Percentiles rank a stretch among this genome's conserved stretches.
These are phyloP conservation scores for Drepana falcataria DNA, from an alignment of 2,888 invertebrate species.

Conservation along the genomic window DNA sequence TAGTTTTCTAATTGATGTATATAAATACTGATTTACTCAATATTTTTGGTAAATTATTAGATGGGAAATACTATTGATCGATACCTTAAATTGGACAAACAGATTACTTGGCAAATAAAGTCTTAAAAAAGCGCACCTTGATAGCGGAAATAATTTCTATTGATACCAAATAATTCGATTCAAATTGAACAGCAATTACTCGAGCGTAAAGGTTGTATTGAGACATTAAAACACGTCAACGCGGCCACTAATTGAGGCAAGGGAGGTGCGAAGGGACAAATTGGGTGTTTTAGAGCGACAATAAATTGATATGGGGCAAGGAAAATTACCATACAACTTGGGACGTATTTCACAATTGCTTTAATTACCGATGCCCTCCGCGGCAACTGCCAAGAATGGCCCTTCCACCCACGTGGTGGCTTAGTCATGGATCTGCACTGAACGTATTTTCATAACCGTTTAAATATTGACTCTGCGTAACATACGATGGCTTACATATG, in stretches of 20 bases:
- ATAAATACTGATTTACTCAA: too few species aligned
- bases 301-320: conserved; percentile 70
- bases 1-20: too few species aligned
- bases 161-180: conserved; percentile 23
- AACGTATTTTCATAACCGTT: neutral
- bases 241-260: conserved; percentile 63
- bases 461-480: conserved; percentile 2
- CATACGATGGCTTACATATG: too few species aligned
- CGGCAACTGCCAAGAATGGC: conserved; percentile 48
- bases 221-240: conserved; percentile 57
- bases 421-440: conserved; percentile 18
- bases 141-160: neutral
- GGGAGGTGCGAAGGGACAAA: conserved; percentile 58
- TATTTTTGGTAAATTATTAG: too few species aligned
- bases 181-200: conserved; percentile 31
- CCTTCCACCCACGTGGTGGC: conserved; percentile 32
- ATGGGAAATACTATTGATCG: too few species aligned
- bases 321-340: conserved; percentile 65
- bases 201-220: conserved; percentile 41
- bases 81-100: too few species aligned
- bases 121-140: neutral
- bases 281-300: conserved; percentile 70
- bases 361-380: conserved; percentile 57
- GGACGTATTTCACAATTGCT: conserved; percentile 68
- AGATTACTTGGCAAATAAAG: too few species aligned